Percentiles rank a stretch among this genome's conserved stretches.
phyloP scores from a whole-genome alignment of 2,888 invertebrate species.

The Ypsolopha sequella region DNA sequence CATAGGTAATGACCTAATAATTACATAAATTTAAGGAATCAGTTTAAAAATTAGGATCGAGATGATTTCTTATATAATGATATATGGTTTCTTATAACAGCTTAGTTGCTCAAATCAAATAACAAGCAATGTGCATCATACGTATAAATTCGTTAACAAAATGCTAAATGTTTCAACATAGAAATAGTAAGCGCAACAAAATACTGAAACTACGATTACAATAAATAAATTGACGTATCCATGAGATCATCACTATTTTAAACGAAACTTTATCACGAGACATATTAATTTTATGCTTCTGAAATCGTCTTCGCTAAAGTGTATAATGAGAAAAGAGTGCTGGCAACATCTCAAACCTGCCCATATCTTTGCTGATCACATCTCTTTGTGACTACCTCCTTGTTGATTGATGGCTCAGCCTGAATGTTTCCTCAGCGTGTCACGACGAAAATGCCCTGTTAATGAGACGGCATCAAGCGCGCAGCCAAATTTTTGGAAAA shows the following conservation, averaged over 20 bases:
- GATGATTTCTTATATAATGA: too few species aligned
- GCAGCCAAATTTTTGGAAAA: not conserved
- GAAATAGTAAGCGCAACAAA: too few species aligned
- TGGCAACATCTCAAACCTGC: constrained; percentile 52
- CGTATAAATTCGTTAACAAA: too few species aligned
- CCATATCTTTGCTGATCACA: constrained; percentile 27
- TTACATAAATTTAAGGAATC: too few species aligned
- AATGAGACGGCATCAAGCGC: not conserved
- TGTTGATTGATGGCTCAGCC: not conserved
- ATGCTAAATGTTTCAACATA: too few species aligned
- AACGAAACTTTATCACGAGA: constrained; percentile 28
- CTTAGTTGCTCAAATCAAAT: too few species aligned
- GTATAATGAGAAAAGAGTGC: constrained; percentile 28
- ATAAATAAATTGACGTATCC: constrained; percentile 9
- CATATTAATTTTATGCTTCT: constrained; percentile 44
- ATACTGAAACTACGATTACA: too few species aligned
- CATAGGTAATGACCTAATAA: too few species aligned
- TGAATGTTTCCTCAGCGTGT: not conserved
- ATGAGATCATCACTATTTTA: constrained; percentile 36
- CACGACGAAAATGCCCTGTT: not conserved
- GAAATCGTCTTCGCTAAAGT: constrained; percentile 40
- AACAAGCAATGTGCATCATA: too few species aligned
- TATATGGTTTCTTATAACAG: too few species aligned
- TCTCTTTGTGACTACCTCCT: constrained; percentile 20
- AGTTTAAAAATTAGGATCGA: too few species aligned